A percentile compares a stretch with the other conserved stretches of the same genome.
phyloP scores from a whole-genome alignment of 2,113 vertebrate genomes.

The Promerops cafer region DNA sequence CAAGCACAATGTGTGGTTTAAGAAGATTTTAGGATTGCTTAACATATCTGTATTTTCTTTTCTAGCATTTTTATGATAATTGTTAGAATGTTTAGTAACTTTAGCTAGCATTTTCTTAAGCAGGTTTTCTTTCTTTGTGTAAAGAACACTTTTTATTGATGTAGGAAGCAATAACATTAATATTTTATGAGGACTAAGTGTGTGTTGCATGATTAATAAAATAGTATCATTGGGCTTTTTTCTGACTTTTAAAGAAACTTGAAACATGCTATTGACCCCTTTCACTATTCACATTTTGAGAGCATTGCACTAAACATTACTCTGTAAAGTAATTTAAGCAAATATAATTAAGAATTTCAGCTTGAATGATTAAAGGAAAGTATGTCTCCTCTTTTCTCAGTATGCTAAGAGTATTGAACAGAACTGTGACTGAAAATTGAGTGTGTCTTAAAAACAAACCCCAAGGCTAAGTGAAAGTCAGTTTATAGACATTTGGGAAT shows the following conservation, averaged over 20 bases:
- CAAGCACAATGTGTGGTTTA: conserved; percentile 74
- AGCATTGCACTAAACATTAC: not conserved
- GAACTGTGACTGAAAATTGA: conserved; percentile 28
- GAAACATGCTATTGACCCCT: conserved; percentile 41
- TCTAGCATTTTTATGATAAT: conserved; percentile 57
- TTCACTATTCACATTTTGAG: not conserved
- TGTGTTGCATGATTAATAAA: conserved; percentile 59
- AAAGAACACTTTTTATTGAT: conserved; percentile 61
- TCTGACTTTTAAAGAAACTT: conserved; percentile 54
- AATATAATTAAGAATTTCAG: conserved; percentile 36
- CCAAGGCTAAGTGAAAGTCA: conserved; percentile 37
- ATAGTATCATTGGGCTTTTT: not conserved
- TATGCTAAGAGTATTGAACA: conserved; percentile 10
- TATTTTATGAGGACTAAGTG: conserved; percentile 71
- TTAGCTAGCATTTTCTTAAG: conserved; percentile 56
- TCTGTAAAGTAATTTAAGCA: conserved; percentile 25
- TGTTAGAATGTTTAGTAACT: conserved; percentile 50
- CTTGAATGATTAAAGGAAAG: conserved; percentile 17
- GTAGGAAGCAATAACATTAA: conserved; percentile 57
- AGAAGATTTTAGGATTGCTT: conserved; percentile 69
- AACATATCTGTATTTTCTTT: conserved; percentile 60
- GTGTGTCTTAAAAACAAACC: conserved; percentile 17
- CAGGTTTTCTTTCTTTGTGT: conserved; percentile 58
- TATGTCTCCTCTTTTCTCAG: not conserved
- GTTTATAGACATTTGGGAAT: conserved; percentile 27